These are phyloP conservation scores for Lamprologus ornatipinnis DNA, from an alignment of 2,113 vertebrate species.

Conservation along the genomic window DNA sequence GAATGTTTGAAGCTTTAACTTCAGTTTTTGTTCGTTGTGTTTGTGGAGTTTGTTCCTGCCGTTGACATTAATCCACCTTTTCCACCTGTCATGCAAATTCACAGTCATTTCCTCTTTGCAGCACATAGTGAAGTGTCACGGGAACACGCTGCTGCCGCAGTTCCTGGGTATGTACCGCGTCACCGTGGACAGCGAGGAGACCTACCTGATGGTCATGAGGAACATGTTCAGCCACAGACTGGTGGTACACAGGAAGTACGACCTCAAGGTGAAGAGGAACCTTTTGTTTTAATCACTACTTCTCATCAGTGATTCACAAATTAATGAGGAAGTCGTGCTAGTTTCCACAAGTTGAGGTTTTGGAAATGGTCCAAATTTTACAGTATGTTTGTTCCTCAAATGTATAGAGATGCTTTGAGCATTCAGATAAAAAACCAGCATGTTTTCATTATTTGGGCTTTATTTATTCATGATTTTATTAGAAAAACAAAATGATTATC, in stretches of 20 bases:
- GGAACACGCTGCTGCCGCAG: slow-evolving; percentile 85
- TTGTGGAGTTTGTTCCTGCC: not conserved
- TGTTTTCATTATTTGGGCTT: not conserved
- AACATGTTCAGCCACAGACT: slow-evolving; percentile 94
- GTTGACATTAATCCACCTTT: not conserved
- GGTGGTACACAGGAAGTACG: slow-evolving; percentile 87
- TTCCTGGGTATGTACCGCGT: slow-evolving; percentile 93
- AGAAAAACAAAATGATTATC: not conserved
- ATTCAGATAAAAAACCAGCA: fast-evolving
- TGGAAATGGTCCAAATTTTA: not conserved
- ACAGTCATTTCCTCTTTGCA: slow-evolving; percentile 21
- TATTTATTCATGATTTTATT: not conserved
- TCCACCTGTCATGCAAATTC: not conserved
- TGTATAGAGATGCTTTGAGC: not conserved
- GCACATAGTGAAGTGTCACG: slow-evolving; percentile 93
- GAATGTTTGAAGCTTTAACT: not conserved
- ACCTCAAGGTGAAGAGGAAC: slow-evolving; percentile 81
- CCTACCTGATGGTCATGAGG: slow-evolving; percentile 92
- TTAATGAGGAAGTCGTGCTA: not conserved
- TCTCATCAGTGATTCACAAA: not conserved
- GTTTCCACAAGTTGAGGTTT: not conserved
- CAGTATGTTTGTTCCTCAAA: not conserved
- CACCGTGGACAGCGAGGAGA: slow-evolving; percentile 87
- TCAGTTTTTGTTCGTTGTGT: not conserved
- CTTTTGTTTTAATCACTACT: not conserved